These are phyloP conservation scores for Micoletzkya japonica DNA, from an alignment of 2,888 invertebrate species.

Conservation along the genomic window DNA sequence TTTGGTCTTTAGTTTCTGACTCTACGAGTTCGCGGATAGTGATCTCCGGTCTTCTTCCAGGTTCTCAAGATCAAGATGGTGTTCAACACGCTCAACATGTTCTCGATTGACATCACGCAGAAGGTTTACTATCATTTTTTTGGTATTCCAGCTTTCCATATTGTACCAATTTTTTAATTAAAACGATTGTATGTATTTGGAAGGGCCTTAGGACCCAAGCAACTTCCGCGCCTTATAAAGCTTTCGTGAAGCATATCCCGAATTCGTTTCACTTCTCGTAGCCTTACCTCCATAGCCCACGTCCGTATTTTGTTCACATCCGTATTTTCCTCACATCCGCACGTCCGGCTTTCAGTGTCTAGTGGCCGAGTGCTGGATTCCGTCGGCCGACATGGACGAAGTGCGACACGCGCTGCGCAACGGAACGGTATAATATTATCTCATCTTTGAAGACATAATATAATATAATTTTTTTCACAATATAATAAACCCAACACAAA, in stretches of 20 bases:
- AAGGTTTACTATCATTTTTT: conserved; percentile 70
- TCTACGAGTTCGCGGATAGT: neutral
- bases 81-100: conserved; percentile 93
- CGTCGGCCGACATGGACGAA: conserved; percentile 81
- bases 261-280: too few species aligned
- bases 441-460: conserved; percentile 55
- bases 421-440: conserved; percentile 89
- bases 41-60: conserved; percentile 28
- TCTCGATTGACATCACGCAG: conserved; percentile 97
- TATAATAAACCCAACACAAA: too few species aligned
- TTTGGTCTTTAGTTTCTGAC: too few species aligned
- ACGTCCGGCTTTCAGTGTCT: conserved; percentile 74
- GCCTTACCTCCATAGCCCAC: too few species aligned
- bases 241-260: too few species aligned
- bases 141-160: neutral
- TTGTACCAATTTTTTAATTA: neutral
- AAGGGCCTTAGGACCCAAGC: too few species aligned
- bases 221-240: too few species aligned
- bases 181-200: too few species aligned
- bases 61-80: conserved; percentile 98
- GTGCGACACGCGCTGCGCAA: conserved; percentile 83
- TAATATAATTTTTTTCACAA: too few species aligned
- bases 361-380: conserved; percentile 97
- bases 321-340: too few species aligned
- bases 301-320: too few species aligned